Conservation (phyloP, 2,888 invertebrate species). For the Sussaba pulchella region DNA sequence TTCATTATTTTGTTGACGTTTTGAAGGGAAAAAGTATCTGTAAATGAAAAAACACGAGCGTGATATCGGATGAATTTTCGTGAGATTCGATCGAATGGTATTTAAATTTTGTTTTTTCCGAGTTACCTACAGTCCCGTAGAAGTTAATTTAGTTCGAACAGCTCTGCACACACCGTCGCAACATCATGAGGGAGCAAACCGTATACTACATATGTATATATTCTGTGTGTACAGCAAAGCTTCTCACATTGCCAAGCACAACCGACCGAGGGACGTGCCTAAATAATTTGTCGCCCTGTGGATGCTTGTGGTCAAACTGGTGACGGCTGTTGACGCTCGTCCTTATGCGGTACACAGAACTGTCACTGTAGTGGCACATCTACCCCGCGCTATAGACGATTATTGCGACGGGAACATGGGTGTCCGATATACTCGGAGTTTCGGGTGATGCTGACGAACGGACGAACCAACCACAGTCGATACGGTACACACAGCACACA, state of each 20-base stretch:
- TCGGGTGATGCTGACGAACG: conserved; percentile 1
- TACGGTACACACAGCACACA: neutral
- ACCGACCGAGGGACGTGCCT: conserved; percentile 2
- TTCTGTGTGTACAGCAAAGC: conserved; percentile 26
- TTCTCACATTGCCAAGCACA: conserved; percentile 11
- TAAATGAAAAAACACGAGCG: too few relatives aligned
- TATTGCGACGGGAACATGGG: conserved; percentile 1
- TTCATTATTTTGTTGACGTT: too few relatives aligned
- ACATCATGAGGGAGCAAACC: neutral
- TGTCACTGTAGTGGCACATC: neutral
- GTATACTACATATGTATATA: neutral
- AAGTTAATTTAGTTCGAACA: conserved; percentile 16
- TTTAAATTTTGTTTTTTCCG: too few relatives aligned
- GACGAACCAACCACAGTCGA: neutral
- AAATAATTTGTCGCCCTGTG: conserved; percentile 47
- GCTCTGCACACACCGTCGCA: neutral
- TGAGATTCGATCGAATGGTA: too few relatives aligned
- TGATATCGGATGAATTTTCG: too few relatives aligned
- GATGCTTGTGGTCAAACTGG: conserved; percentile 47
- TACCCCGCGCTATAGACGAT: neutral
- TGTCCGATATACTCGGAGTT: neutral
- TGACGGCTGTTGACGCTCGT: conserved; percentile 20
- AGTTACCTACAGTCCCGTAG: too few relatives aligned
- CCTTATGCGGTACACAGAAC: conserved; percentile 21
- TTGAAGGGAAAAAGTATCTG: too few relatives aligned